These are phyloP conservation scores for Etia nguti DNA, from an alignment of 2,113 vertebrate species.

Conservation along the genomic window DNA sequence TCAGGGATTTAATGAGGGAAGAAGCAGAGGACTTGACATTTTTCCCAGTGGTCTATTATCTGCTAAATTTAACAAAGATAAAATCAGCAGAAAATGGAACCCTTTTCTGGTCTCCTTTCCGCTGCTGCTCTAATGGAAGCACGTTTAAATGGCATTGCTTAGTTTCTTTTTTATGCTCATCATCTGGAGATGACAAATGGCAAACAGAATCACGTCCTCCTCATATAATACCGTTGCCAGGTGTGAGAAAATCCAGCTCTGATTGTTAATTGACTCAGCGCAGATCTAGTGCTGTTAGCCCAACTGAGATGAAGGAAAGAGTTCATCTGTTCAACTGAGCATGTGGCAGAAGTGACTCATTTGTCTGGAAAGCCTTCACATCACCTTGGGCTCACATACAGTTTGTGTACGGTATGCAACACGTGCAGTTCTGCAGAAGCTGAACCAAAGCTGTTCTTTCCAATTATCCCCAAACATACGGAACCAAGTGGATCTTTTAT, in stretches of 20 bases:
- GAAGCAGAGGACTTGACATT: background rate
- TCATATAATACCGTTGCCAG: background rate
- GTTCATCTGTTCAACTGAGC: slow-evolving; percentile 33
- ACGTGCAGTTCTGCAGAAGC: background rate
- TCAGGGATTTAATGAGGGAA: background rate
- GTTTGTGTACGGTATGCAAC: background rate
- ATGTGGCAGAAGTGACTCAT: slow-evolving; percentile 46
- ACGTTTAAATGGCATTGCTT: background rate
- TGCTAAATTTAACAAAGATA: slow-evolving; percentile 13
- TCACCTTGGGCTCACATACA: slow-evolving; percentile 16
- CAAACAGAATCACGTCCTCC: slow-evolving; percentile 2
- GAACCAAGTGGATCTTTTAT: background rate
- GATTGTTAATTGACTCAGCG: slow-evolving; percentile 14
- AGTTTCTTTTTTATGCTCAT: background rate
- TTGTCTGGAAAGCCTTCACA: slow-evolving; percentile 20
- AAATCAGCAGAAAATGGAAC: slow-evolving; percentile 6
- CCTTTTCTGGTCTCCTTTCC: background rate
- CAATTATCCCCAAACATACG: background rate
- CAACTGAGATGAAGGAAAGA: background rate
- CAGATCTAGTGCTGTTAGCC: slow-evolving; percentile 18
- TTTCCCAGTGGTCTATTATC: slow-evolving; percentile 14
- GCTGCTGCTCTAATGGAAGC: background rate
- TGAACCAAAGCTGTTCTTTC: background rate
- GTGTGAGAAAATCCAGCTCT: background rate
- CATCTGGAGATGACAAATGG: background rate